Evolutionary conservation across 2,888 invertebrate species (phyloP).

Genomic region (Margaritifera margaritifera): DNA sequence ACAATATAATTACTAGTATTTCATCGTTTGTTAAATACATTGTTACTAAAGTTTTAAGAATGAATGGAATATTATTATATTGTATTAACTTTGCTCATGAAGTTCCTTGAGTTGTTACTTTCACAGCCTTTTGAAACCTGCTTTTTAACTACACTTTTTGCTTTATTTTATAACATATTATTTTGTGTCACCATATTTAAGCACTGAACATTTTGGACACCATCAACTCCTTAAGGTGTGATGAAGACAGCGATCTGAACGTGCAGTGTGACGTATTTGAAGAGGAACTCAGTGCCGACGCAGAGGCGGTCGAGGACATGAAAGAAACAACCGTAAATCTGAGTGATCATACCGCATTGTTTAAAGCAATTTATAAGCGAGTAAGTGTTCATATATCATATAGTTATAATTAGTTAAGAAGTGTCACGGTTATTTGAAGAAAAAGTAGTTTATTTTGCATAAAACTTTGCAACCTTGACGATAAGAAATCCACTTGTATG

Average conservation of each 20-base stretch:
- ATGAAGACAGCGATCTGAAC: constrained; percentile 57
- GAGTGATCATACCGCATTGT: constrained; percentile 92
- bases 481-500: too few species aligned
- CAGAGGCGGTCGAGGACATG: constrained; percentile 81
- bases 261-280: constrained; percentile 97
- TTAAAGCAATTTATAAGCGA: constrained; percentile 93
- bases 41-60: too few species aligned
- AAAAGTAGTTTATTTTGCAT: too few species aligned
- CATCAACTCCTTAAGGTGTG: constrained; percentile 62
- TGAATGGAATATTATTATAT: too few species aligned
- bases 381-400: constrained; percentile 74
- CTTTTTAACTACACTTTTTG: constrained; percentile 3
- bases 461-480: too few species aligned
- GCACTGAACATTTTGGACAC: constrained; percentile 91
- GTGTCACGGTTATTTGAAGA: too few species aligned
- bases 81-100: too few species aligned
- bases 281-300: constrained; percentile 94
- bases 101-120: not conserved
- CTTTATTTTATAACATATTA: not conserved
- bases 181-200: constrained; percentile 74
- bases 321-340: constrained; percentile 82
- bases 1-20: too few species aligned
- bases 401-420: not conserved
- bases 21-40: too few species aligned
- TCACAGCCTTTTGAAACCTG: not conserved